phyloP scores from a whole-genome alignment of 2,888 invertebrate species.

The Aquatica leii region DNA sequence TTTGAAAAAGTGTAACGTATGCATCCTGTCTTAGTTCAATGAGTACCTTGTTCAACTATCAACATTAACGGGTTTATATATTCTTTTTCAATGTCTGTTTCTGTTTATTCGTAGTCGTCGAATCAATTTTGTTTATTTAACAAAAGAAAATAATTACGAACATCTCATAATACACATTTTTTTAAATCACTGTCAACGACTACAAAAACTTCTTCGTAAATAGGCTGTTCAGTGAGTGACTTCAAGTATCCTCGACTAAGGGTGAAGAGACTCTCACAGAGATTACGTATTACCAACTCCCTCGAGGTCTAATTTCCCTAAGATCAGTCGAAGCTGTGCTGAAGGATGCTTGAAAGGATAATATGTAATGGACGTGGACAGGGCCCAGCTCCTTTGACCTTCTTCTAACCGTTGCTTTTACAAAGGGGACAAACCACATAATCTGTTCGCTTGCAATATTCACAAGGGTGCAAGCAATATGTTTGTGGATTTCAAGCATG shows the following conservation, averaged over 20 bases:
- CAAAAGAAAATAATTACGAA: no score
- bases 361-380: constrained; percentile 33
- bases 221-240: constrained; percentile 25
- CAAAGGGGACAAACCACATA: constrained; percentile 27
- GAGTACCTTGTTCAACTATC: no score
- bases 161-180: no score
- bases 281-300: constrained; percentile 41
- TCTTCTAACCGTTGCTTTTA: constrained; percentile 21
- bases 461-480: constrained; percentile 14
- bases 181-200: no score
- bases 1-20: no score
- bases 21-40: no score
- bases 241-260: constrained; percentile 31
- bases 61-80: no score
- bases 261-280: constrained; percentile 37
- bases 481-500: constrained; percentile 5
- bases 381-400: constrained; percentile 30
- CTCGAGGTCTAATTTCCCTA: constrained; percentile 42
- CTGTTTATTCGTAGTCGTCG: no score
- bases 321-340: constrained; percentile 34
- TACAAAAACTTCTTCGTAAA: constrained; percentile 22
- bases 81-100: no score
- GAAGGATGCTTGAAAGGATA: constrained; percentile 33
- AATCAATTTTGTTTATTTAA: no score
- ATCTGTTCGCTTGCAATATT: constrained; percentile 19